phyloP scores from a whole-genome alignment of 2,888 invertebrate genomes.

The Thymelicus acteon region DNA sequence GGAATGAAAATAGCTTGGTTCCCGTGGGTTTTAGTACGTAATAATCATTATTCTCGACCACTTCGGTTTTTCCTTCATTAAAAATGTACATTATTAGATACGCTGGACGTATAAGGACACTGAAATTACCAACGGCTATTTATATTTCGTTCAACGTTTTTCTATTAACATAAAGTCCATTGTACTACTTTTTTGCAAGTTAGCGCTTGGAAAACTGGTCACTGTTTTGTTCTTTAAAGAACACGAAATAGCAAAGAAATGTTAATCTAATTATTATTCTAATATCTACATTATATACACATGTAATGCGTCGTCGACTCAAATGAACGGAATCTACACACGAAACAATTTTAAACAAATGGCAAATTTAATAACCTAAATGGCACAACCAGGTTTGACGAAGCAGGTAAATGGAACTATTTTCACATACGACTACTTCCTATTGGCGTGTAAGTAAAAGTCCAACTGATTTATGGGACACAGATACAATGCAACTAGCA shows the following conservation, averaged over 20 bases:
- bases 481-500: too few species aligned
- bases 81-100: constrained; percentile 18
- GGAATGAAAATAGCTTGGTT: constrained; percentile 23
- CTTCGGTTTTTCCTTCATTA: constrained; percentile 29
- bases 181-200: background rate
- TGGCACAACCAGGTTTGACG: too few species aligned
- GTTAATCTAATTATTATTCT: too few species aligned
- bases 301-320: too few species aligned
- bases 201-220: background rate
- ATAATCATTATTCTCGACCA: constrained; percentile 25
- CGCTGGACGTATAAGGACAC: constrained; percentile 3
- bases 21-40: constrained; percentile 15
- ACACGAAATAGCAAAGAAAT: background rate
- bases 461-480: too few species aligned
- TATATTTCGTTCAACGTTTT: constrained; percentile 11
- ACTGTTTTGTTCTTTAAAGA: background rate
- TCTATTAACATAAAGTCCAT: background rate
- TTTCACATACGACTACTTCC: too few species aligned
- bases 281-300: too few species aligned
- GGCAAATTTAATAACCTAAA: too few species aligned
- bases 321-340: too few species aligned
- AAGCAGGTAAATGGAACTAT: too few species aligned
- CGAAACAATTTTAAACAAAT: too few species aligned
- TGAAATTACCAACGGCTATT: constrained; percentile 15
- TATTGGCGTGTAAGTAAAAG: too few species aligned